Conservation (phyloP, 2,888 invertebrate species). For the Trypoxylon attenuatum region DNA sequence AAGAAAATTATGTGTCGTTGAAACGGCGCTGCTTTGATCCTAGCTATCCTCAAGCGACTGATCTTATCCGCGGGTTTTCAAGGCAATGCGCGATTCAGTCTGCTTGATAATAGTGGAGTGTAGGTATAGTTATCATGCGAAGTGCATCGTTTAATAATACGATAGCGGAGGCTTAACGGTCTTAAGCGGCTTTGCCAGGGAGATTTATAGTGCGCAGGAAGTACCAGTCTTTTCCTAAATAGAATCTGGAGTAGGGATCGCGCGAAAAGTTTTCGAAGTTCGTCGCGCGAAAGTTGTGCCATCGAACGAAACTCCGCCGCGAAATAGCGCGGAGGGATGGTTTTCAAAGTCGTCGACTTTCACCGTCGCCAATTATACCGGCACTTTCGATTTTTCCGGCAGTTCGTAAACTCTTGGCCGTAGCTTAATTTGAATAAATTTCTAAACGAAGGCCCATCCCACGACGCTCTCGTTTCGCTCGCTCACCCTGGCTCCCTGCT, state of each 20-base stretch:
- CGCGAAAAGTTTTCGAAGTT: slow-evolving; percentile 58
- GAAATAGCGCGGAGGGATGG: slow-evolving; percentile 48
- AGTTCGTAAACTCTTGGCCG: slow-evolving; percentile 40
- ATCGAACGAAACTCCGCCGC: slow-evolving; percentile 57
- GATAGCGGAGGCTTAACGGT: too few species aligned
- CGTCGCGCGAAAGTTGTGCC: slow-evolving; percentile 57
- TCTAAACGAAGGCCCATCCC: slow-evolving; percentile 56
- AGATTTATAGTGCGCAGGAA: slow-evolving; percentile 20
- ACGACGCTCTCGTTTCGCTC: slow-evolving; percentile 17
- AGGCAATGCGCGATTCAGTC: too few species aligned
- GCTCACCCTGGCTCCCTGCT: slow-evolving; percentile 18
- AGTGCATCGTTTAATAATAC: too few species aligned
- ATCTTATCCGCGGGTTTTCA: too few species aligned
- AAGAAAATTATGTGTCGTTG: slow-evolving; percentile 19
- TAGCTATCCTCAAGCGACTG: background rate
- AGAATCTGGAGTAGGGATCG: slow-evolving; percentile 29
- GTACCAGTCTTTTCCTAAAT: slow-evolving; percentile 28
- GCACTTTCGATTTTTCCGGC: slow-evolving; percentile 60
- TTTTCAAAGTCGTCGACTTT: slow-evolving; percentile 64
- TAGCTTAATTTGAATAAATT: slow-evolving; percentile 71
- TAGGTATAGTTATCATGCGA: too few species aligned
- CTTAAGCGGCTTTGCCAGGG: too few species aligned
- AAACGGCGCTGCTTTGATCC: slow-evolving; percentile 1
- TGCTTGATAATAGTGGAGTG: too few species aligned
- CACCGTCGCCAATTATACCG: slow-evolving; percentile 67